Percentiles rank a stretch among this genome's conserved stretches.
phyloP scores from a whole-genome alignment of 2,888 invertebrate species.

The Adela reaumurella region DNA sequence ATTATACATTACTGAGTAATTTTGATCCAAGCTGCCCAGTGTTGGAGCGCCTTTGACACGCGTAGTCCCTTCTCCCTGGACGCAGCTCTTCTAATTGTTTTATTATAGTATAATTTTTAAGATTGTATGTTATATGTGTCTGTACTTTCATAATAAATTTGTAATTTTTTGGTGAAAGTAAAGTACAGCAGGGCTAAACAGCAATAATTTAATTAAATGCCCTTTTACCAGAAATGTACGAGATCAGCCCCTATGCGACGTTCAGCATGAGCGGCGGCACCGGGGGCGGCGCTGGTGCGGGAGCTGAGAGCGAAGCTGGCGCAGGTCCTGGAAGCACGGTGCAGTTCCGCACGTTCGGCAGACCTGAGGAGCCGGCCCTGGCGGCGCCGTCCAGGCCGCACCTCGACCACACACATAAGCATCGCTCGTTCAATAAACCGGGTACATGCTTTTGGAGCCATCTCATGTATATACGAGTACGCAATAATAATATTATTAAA shows the following conservation, averaged over 20 bases:
- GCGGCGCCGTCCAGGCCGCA: conserved; percentile 17
- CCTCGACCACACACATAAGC: conserved; percentile 17
- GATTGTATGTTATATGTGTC: not conserved
- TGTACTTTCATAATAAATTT: not conserved
- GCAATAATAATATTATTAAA: too few species aligned
- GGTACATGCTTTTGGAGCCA: conserved; percentile 9
- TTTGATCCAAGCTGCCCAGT: too few species aligned
- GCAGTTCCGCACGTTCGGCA: conserved; percentile 72
- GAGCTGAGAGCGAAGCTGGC: conserved; percentile 37
- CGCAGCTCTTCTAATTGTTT: too few species aligned
- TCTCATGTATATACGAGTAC: too few species aligned
- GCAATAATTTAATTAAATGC: too few species aligned
- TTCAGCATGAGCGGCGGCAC: conserved; percentile 58
- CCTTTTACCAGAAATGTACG: conserved; percentile 64
- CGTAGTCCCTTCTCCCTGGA: too few species aligned
- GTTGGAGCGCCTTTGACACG: too few species aligned
- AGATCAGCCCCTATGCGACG: conserved; percentile 78
- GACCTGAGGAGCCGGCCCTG: conserved; percentile 50
- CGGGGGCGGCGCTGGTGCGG: conserved; percentile 16
- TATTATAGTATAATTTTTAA: not conserved
- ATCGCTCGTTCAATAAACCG: conserved; percentile 21
- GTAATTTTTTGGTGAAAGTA: not conserved
- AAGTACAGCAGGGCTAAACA: not conserved
- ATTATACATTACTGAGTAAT: too few species aligned
- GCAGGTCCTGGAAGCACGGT: conserved; percentile 63